Evolutionary conservation across 1,140 invertebrate genomes (phyloP).

Genomic region (Pygmarrhopalites habei): DNA sequence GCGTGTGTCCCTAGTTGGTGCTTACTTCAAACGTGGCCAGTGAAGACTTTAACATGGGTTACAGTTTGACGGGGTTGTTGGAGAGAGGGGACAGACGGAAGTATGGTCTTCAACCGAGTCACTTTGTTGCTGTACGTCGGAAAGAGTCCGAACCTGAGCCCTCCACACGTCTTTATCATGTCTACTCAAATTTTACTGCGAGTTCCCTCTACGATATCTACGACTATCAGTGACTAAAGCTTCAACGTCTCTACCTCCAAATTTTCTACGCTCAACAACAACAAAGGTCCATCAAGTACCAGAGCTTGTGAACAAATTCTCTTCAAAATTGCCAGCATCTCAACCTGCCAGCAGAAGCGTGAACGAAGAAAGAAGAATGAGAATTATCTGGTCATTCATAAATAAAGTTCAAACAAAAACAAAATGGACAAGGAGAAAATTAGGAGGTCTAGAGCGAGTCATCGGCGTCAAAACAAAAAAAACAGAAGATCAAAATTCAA

Average conservation of each 20-base stretch:
- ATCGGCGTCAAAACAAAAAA: too few species aligned
- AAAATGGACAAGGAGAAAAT: too few species aligned
- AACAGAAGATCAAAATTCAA: too few species aligned
- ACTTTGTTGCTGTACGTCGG: slow-evolving; percentile 73
- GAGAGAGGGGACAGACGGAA: slow-evolving; percentile 69
- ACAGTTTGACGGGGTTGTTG: slow-evolving; percentile 75
- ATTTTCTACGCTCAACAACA: neutral
- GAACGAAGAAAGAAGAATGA: too few species aligned
- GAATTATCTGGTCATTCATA: too few species aligned
- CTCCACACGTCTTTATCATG: neutral
- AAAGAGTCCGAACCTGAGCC: slow-evolving; percentile 42
- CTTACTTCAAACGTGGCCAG: slow-evolving; percentile 68
- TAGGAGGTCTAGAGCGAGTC: too few species aligned
- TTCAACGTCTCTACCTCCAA: slow-evolving; percentile 2
- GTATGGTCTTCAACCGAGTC: slow-evolving; percentile 71
- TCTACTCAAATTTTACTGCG: slow-evolving; percentile 11
- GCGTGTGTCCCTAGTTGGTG: slow-evolving; percentile 51
- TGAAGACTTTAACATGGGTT: slow-evolving; percentile 79
- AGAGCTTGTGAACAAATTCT: too few species aligned
- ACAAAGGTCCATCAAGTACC: too few species aligned
- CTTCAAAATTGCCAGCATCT: too few species aligned
- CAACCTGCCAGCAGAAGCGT: too few species aligned
- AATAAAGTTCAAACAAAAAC: too few species aligned
- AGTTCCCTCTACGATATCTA: slow-evolving; percentile 12
- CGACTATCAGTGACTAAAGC: slow-evolving; percentile 15